phyloP scores from a whole-genome alignment of 2,113 vertebrate genomes.

The Hippopotamus amphibius region DNA sequence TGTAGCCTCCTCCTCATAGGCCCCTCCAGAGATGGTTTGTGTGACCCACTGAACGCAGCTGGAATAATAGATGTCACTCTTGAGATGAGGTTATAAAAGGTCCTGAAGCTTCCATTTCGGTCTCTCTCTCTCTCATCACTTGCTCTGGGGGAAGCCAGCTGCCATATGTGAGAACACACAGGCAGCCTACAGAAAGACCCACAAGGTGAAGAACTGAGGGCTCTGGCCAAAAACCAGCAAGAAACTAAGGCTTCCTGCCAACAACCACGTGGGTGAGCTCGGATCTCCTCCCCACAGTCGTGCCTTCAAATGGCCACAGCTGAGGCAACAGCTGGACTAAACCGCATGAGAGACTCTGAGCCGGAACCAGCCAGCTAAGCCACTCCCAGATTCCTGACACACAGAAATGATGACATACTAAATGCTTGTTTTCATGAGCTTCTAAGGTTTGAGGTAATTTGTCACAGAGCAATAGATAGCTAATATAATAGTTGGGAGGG shows the following conservation, averaged over 20 bases:
- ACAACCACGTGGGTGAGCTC: not conserved
- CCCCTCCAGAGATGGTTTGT: not conserved
- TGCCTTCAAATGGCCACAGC: not conserved
- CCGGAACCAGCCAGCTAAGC: not conserved
- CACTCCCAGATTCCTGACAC: not conserved
- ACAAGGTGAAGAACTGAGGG: not conserved
- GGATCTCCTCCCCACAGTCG: not conserved
- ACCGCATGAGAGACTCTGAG: not conserved
- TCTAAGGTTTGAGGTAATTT: not conserved
- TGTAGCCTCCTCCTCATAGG: not conserved
- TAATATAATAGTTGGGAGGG: not conserved
- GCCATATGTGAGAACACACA: not conserved
- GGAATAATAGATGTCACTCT: not conserved
- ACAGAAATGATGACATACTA: not conserved
- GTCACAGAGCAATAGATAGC: not conserved
- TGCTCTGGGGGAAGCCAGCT: not conserved
- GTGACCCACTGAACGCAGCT: not conserved
- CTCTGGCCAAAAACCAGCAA: not conserved
- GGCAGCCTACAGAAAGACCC: not conserved
- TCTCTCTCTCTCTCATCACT: not conserved
- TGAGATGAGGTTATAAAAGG: not conserved
- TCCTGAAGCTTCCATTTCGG: not conserved
- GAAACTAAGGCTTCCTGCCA: not conserved
- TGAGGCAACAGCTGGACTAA: not conserved
- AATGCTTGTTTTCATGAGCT: not conserved